phyloP scores from a whole-genome alignment of 2,797 vertebrate genomes.

The Myotis vivesi region DNA sequence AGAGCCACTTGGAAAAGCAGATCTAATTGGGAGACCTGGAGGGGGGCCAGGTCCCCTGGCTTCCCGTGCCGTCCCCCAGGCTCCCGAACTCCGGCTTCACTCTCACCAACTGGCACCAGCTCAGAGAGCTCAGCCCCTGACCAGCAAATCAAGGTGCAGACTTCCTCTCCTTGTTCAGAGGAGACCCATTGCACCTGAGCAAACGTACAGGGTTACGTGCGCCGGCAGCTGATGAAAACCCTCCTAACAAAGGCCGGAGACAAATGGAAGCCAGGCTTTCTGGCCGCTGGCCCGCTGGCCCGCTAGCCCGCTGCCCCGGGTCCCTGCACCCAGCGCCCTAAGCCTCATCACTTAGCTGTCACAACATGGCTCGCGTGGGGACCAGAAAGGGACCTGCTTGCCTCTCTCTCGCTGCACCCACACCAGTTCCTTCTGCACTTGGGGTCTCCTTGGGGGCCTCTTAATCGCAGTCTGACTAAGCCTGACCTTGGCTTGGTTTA shows the following conservation, averaged over 20 bases:
- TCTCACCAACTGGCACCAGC: constrained; percentile 53
- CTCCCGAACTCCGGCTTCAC: constrained; percentile 8
- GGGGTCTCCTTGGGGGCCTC: constrained; percentile 66
- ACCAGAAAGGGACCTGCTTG: constrained; percentile 56
- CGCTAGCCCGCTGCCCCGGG: not conserved
- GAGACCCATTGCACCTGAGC: constrained; percentile 64
- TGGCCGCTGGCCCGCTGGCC: not conserved
- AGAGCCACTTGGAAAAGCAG: constrained; percentile 54
- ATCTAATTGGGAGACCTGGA: constrained; percentile 55
- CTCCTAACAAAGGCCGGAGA: constrained; percentile 25
- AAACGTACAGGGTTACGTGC: constrained; percentile 48
- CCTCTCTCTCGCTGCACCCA: constrained; percentile 24
- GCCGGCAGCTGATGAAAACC: constrained; percentile 33
- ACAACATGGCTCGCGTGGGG: not conserved
- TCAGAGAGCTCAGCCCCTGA: constrained; percentile 46
- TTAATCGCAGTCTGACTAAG: constrained; percentile 70
- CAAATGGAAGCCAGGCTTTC: constrained; percentile 34
- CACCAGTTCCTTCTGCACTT: constrained; percentile 59
- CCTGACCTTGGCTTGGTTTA: constrained; percentile 72
- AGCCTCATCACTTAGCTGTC: not conserved
- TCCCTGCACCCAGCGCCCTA: not conserved
- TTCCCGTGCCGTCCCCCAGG: constrained; percentile 9
- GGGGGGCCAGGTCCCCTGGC: constrained; percentile 35
- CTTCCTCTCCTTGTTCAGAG: constrained; percentile 40
- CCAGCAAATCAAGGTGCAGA: constrained; percentile 46